phyloP scores from a whole-genome alignment of 2,888 invertebrate species.

The Acronicta leporina region DNA sequence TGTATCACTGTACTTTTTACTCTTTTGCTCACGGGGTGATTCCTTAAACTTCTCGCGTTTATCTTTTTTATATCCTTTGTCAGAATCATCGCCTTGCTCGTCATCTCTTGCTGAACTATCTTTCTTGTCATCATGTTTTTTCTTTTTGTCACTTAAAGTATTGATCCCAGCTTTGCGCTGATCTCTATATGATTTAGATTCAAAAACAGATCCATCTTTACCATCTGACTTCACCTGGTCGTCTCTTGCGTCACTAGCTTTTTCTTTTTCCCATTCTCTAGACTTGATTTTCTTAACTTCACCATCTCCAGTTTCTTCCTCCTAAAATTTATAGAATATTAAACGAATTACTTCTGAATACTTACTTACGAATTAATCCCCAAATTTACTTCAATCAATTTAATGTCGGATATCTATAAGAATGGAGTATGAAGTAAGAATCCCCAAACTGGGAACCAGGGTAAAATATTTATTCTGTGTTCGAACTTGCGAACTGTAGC shows the following conservation, averaged over 20 bases:
- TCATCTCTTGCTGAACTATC: constrained; percentile 79
- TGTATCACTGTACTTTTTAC: constrained; percentile 86
- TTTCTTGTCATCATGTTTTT: constrained; percentile 82
- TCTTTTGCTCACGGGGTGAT: constrained; percentile 82
- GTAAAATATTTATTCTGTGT: too few relatives aligned
- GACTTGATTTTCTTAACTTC: constrained; percentile 85
- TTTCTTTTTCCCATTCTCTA: constrained; percentile 85
- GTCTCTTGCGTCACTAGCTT: constrained; percentile 73
- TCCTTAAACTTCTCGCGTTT: constrained; percentile 82
- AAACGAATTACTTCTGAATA: too few relatives aligned
- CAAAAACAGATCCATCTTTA: constrained; percentile 78
- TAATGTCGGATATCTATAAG: too few relatives aligned
- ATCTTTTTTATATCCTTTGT: constrained; percentile 76
- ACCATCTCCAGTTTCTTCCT: constrained; percentile 80
- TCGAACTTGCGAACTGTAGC: too few relatives aligned
- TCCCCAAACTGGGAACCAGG: too few relatives aligned
- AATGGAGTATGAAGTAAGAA: too few relatives aligned
- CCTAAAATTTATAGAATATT: constrained; percentile 65
- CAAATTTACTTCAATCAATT: too few relatives aligned
- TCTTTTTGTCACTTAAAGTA: constrained; percentile 81
- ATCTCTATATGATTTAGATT: constrained; percentile 82
- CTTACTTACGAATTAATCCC: too few relatives aligned
- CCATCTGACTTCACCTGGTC: constrained; percentile 71
- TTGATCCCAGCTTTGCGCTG: constrained; percentile 76
- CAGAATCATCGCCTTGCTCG: constrained; percentile 77